A percentile compares a stretch with the other conserved stretches of the same genome.
These are phyloP conservation scores for Heterochromis multidens DNA, from an alignment of 2,113 vertebrate genomes.

Conservation along the genomic window DNA sequence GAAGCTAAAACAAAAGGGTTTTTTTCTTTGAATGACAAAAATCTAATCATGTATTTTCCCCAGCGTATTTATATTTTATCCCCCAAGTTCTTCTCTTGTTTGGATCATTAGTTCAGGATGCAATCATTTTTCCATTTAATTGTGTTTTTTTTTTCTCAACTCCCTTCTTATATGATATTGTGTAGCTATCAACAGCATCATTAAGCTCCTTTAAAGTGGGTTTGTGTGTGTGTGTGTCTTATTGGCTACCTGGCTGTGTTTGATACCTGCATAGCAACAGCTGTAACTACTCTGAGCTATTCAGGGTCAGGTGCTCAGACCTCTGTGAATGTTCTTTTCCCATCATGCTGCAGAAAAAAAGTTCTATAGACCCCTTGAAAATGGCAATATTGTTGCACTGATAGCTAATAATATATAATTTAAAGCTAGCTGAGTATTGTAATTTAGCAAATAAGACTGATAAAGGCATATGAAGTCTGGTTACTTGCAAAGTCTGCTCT, in stretches of 20 bases:
- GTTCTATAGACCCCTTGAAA: background rate
- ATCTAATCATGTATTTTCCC: background rate
- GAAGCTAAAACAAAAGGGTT: background rate
- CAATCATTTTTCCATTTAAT: background rate
- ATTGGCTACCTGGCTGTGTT: background rate
- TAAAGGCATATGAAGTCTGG: background rate
- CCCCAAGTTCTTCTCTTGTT: background rate
- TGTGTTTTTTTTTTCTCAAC: rapidly evolving
- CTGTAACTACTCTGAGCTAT: background rate
- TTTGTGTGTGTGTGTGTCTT: background rate
- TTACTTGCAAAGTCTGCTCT: background rate
- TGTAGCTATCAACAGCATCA: background rate
- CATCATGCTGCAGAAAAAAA: background rate
- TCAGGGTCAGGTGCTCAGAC: background rate
- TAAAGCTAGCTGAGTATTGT: rapidly evolving
- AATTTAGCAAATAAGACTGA: background rate
- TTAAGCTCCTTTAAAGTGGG: background rate
- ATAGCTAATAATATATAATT: background rate
- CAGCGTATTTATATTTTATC: background rate
- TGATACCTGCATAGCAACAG: background rate
- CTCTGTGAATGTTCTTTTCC: background rate
- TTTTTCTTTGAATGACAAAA: background rate
- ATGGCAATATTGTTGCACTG: background rate
- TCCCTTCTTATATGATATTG: background rate
- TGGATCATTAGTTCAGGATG: background rate